Base-by-base conservation (phyloP, 2,888 invertebrate species). In the Aphrophora alni region DNA sequence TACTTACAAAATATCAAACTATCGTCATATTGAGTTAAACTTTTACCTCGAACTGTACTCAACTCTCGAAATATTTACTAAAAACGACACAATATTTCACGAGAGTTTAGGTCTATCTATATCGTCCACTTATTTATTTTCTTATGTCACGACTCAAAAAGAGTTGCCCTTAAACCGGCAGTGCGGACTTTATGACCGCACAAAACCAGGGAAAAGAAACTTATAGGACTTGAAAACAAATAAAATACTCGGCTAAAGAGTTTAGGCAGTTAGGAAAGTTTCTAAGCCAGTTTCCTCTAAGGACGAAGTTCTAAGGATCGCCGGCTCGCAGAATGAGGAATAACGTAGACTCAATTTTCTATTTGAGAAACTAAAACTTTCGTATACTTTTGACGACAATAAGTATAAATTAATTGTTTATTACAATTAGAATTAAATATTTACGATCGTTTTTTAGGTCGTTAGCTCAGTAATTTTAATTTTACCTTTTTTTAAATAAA, bases 221-320 rank as follows among this genome's bases (percentile, higher is more conserved):
- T 59, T 59, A 59, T 59, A 59, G 59, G 59, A 59, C 59, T 59
- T 59, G 59, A 59, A 59, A 59, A 59, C 59, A 59, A 59, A 59
- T 59, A 59, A 59, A 59, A 59, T 59, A 59, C 59, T 59, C 59
- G 59, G 10, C 59, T 59, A 59, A 59, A 59, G 59, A 59, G 59
- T 59, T 59, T 59, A 59, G 59, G 59, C 59, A 59, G 59, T 59
- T 59, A 59, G 59, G 21, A 59, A 59, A 59, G 21, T 59, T 59
- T 59, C 21, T 59, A 59, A 59, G 59, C 59, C 59, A 59, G 59
- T 59, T 59, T 59, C 59, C 59, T 59, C 59, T 21, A 7, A 44
- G 12, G 44, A 14, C 5, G 44, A 33, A 33, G 5, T 44, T 44
- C 2, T 44, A 7, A 59, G 10, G 59, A 59, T 59, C 59, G 59